Evolutionary conservation across 2,797 vertebrate species (phyloP).

Genomic region (Echiichthys vipera): DNA sequence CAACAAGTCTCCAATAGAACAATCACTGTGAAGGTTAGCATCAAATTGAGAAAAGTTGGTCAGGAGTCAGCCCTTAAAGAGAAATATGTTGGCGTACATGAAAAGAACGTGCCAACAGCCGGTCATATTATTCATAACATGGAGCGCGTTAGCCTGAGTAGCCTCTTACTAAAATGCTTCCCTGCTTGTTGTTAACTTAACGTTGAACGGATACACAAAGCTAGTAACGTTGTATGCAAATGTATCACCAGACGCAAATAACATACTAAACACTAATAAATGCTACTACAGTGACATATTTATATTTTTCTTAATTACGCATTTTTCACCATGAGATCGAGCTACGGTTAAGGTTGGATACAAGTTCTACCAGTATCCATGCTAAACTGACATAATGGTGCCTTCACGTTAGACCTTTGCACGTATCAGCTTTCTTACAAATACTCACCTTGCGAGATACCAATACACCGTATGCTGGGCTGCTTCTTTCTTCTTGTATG

Average conservation of each 20-base stretch:
- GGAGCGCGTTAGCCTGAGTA: neutral
- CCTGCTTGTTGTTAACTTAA: neutral
- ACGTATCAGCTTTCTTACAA: neutral
- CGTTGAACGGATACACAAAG: neutral
- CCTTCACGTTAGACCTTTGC: accelerated
- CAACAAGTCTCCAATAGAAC: neutral
- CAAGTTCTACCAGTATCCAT: neutral
- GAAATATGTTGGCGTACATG: neutral
- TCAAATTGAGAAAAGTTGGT: neutral
- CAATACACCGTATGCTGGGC: conserved; percentile 36
- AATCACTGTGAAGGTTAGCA: neutral
- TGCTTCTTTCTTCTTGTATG: conserved; percentile 51
- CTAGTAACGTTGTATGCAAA: neutral
- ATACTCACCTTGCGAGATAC: conserved; percentile 61
- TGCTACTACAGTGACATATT: neutral
- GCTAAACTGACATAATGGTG: neutral
- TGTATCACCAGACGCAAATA: neutral
- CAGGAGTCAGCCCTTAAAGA: neutral
- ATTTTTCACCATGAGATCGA: neutral
- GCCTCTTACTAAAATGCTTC: neutral
- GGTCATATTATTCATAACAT: neutral
- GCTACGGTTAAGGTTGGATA: neutral
- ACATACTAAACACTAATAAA: neutral
- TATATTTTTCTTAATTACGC: neutral
- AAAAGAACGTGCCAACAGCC: neutral